Evolutionary conservation across 1,140 invertebrate species (phyloP).

Genomic region (Papilio helenus): DNA sequence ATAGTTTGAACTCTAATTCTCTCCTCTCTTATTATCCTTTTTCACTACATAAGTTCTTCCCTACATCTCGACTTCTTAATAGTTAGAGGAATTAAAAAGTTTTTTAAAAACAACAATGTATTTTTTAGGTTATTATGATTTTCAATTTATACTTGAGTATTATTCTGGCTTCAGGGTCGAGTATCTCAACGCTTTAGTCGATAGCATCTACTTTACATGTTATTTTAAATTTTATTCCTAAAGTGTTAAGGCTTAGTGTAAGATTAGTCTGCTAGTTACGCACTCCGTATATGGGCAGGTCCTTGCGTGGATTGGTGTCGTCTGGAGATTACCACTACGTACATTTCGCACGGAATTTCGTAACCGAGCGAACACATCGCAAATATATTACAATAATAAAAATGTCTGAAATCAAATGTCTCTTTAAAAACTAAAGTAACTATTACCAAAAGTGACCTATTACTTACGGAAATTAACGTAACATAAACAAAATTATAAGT

Average conservation of each 20-base stretch:
- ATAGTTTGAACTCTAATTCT: too few species aligned
- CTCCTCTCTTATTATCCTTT: too few species aligned
- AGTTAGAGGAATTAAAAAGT: background rate
- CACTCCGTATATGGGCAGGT: constrained; percentile 23
- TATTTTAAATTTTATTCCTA: constrained; percentile 25
- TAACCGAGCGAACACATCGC: background rate
- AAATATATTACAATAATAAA: background rate
- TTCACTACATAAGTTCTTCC: too few species aligned
- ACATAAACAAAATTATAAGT: too few species aligned
- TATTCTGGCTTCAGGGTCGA: background rate
- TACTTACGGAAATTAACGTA: too few species aligned
- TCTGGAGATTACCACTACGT: constrained; percentile 13
- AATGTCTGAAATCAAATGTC: background rate
- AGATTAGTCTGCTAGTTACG: constrained; percentile 17
- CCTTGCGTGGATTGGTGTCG: constrained; percentile 34
- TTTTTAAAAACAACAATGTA: background rate
- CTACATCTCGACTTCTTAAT: too few species aligned
- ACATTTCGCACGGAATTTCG: constrained; percentile 8
- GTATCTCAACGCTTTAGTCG: background rate
- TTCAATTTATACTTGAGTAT: background rate
- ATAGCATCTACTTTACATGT: background rate
- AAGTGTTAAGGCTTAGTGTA: background rate
- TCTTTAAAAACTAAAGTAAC: too few species aligned
- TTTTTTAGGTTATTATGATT: background rate
- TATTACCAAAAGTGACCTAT: too few species aligned